A percentile compares a stretch with the other conserved stretches of the same genome.
These are phyloP conservation scores for Emys orbicularis DNA, from an alignment of 2,797 vertebrate genomes.

Conservation along the genomic window DNA sequence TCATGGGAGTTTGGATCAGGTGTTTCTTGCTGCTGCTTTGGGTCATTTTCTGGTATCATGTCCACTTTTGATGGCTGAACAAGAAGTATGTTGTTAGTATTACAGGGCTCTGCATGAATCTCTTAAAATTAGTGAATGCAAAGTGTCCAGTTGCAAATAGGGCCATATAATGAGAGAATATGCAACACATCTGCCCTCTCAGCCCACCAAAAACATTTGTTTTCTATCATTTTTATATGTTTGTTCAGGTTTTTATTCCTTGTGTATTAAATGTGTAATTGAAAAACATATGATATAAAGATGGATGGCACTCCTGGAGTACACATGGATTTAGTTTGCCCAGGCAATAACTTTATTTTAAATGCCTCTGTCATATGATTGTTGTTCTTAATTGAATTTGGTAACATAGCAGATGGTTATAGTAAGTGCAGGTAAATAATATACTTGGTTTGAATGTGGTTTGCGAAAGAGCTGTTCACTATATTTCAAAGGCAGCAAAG, in stretches of 20 bases:
- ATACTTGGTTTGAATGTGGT: background rate
- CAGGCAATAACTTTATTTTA: background rate
- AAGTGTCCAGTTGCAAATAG: background rate
- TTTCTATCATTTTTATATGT: constrained; percentile 8
- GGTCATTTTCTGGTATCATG: background rate
- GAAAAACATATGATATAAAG: background rate
- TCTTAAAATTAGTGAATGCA: background rate
- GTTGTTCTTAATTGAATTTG: background rate
- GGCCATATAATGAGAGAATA: background rate
- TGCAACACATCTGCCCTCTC: background rate
- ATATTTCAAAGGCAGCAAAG: background rate
- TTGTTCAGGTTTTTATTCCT: constrained; percentile 33
- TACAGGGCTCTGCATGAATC: background rate
- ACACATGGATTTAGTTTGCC: background rate
- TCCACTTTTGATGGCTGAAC: background rate
- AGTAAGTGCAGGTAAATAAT: background rate
- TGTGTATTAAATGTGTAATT: constrained; percentile 28
- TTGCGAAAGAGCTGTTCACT: background rate
- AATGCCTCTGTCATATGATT: background rate
- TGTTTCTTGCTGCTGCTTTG: background rate
- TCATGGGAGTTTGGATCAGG: background rate
- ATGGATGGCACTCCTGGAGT: constrained; percentile 14
- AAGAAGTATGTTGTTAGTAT: background rate
- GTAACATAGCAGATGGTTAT: background rate
- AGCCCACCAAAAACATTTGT: constrained; percentile 19